Evolutionary conservation across 2,888 invertebrate species (phyloP).

Genomic region (Eledona agricola): DNA sequence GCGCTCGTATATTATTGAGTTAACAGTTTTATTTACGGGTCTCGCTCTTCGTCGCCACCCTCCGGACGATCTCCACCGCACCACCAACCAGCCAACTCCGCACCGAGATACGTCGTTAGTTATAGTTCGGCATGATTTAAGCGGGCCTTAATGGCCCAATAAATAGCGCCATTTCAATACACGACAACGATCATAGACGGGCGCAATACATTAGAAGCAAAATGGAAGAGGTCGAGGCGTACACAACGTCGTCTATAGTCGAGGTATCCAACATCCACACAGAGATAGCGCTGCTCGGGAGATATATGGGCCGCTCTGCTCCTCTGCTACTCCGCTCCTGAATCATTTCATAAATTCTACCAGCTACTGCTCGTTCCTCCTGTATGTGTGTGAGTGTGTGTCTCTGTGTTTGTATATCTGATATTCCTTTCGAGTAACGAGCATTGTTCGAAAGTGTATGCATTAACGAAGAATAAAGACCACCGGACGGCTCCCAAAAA

Average conservation of each 20-base stretch:
- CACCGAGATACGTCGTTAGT: slow-evolving; percentile 62
- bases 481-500: too few species aligned
- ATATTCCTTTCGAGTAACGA: slow-evolving; percentile 42
- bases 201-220: slow-evolving; percentile 59
- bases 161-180: slow-evolving; percentile 70
- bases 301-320: slow-evolving; percentile 52
- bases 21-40: slow-evolving; percentile 56
- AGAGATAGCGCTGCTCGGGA: slow-evolving; percentile 46
- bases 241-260: slow-evolving; percentile 35
- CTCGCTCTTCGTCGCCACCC: slow-evolving; percentile 38
- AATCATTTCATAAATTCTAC: slow-evolving; percentile 56
- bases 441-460: slow-evolving; percentile 39
- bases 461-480: slow-evolving; percentile 41
- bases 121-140: slow-evolving; percentile 69
- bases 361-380: slow-evolving; percentile 35
- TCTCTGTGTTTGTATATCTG: slow-evolving; percentile 40
- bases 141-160: slow-evolving; percentile 70
- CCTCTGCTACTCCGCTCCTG: slow-evolving; percentile 39
- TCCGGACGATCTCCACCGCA: slow-evolving; percentile 14
- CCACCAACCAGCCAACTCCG: slow-evolving; percentile 23
- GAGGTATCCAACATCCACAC: slow-evolving; percentile 38
- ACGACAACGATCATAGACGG: slow-evolving; percentile 62
- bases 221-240: slow-evolving; percentile 54
- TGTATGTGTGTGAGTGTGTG: slow-evolving; percentile 34
- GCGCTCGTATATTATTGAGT: slow-evolving; percentile 50